A percentile compares a stretch with the other conserved stretches of the same genome.
These are phyloP conservation scores for Sebastes wilsoni DNA, from an alignment of 2,797 vertebrate species.

Conservation along the genomic window DNA sequence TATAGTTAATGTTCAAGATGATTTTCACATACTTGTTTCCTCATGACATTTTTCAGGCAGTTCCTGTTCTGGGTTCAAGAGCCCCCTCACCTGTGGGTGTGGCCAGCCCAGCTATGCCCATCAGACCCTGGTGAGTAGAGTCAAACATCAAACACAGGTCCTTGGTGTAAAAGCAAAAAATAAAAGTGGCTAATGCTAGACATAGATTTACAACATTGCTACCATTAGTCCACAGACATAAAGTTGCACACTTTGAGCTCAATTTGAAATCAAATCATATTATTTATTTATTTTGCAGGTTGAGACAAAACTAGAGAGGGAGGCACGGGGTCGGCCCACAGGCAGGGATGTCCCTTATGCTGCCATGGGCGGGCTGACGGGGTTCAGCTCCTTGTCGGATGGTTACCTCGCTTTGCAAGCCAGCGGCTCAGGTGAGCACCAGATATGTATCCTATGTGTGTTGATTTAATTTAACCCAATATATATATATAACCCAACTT, in stretches of 20 bases:
- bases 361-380: constrained; percentile 92
- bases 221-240: not conserved
- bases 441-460: not conserved
- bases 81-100: constrained; percentile 88
- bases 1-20: not conserved
- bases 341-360: constrained; percentile 88
- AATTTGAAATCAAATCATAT: not conserved
- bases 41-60: constrained; percentile 75
- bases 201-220: not conserved
- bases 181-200: not conserved
- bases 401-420: constrained; percentile 87
- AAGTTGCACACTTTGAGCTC: not conserved
- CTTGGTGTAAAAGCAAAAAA: no score
- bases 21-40: not conserved
- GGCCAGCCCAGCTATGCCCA: constrained; percentile 87
- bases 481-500: no score
- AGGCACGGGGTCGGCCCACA: constrained; percentile 84
- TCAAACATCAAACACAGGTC: not conserved
- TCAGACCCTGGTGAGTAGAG: constrained; percentile 81
- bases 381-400: constrained; percentile 90
- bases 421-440: constrained; percentile 79
- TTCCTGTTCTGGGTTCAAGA: constrained; percentile 87
- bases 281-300: constrained; percentile 51
- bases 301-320: constrained; percentile 88
- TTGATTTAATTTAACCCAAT: not conserved